A percentile compares a stretch with the other conserved stretches of the same genome.
Evolutionary conservation across 1,140 invertebrate species (phyloP).

Genomic region (Drosophila sp.): DNA sequence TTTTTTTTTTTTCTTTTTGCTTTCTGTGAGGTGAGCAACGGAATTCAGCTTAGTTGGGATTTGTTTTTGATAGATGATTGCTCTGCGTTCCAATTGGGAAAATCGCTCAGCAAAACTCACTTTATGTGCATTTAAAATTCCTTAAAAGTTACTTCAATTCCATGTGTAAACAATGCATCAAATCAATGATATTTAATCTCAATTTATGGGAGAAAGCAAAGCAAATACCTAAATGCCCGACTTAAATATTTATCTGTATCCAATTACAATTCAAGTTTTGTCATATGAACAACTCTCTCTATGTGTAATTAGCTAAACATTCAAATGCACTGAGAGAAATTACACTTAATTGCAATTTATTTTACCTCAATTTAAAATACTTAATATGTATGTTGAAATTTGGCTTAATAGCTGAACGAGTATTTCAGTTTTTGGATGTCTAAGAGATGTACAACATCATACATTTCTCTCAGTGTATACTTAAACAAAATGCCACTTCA

Average conservation of each 20-base stretch:
- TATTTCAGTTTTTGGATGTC: too few species aligned
- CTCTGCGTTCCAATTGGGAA: not conserved
- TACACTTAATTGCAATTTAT: too few species aligned
- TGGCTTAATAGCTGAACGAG: too few species aligned
- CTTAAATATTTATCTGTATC: constrained; percentile 9
- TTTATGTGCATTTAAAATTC: not conserved
- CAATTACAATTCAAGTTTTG: constrained; percentile 7
- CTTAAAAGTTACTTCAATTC: not conserved
- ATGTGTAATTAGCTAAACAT: constrained; percentile 4
- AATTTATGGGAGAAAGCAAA: too few species aligned
- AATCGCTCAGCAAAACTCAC: too few species aligned
- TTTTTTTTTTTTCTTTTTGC: not conserved
- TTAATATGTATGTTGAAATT: too few species aligned
- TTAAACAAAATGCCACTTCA: constrained; percentile 27
- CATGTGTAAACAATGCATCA: too few species aligned
- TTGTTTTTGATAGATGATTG: constrained; percentile 6
- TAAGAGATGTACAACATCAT: too few species aligned
- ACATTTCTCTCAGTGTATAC: constrained; percentile 13
- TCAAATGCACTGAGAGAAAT: not conserved
- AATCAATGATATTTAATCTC: too few species aligned
- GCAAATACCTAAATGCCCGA: too few species aligned
- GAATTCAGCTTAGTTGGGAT: constrained; percentile 2
- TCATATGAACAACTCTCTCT: not conserved
- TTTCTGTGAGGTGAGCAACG: not conserved
- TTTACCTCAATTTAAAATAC: too few species aligned